phyloP scores from a whole-genome alignment of 2,888 invertebrate genomes.

The Scrobipalpa atriplicella region DNA sequence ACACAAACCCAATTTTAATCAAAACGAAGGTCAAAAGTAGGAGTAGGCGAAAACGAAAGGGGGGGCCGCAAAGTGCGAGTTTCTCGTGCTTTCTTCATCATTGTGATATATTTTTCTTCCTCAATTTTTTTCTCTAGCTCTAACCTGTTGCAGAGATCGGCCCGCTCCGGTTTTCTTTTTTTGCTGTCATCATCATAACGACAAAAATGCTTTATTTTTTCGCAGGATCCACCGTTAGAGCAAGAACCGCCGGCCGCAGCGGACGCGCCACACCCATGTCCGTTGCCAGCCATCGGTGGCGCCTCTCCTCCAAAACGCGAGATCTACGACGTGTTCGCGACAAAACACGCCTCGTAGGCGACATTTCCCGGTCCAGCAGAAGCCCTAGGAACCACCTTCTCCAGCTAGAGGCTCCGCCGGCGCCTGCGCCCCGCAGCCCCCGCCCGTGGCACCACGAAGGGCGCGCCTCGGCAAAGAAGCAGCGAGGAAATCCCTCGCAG shows the following conservation, averaged over 20 bases:
- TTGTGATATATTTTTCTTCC: too few relatives aligned
- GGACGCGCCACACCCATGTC: conserved; percentile 69
- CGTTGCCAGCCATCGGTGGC: conserved; percentile 70
- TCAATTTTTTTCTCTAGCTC: too few relatives aligned
- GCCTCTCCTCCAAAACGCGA: conserved; percentile 76
- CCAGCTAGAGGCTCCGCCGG: conserved; percentile 87
- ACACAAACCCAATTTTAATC: too few relatives aligned
- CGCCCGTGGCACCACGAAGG: conserved; percentile 68
- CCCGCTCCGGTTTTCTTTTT: not conserved
- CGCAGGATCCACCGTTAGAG: conserved; percentile 72
- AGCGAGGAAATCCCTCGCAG: conserved; percentile 85
- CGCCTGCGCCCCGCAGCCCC: conserved; percentile 84
- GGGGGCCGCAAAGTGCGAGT: too few relatives aligned
- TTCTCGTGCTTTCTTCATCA: too few relatives aligned
- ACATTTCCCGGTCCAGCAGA: conserved; percentile 65
- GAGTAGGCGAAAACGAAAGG: too few relatives aligned
- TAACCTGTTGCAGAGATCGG: too few relatives aligned
- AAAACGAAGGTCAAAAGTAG: too few relatives aligned
- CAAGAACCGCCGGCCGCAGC: conserved; percentile 67
- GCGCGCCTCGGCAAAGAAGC: conserved; percentile 84
- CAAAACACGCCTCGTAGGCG: conserved; percentile 63
- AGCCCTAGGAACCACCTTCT: conserved; percentile 84
- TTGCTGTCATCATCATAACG: not conserved
- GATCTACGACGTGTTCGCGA: conserved; percentile 69
- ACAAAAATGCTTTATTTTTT: not conserved